Percentiles rank a stretch among this genome's conserved stretches.
These are phyloP conservation scores for Drosophila tsacasi DNA, from an alignment of 1,140 invertebrate species.

Conservation along the genomic window DNA sequence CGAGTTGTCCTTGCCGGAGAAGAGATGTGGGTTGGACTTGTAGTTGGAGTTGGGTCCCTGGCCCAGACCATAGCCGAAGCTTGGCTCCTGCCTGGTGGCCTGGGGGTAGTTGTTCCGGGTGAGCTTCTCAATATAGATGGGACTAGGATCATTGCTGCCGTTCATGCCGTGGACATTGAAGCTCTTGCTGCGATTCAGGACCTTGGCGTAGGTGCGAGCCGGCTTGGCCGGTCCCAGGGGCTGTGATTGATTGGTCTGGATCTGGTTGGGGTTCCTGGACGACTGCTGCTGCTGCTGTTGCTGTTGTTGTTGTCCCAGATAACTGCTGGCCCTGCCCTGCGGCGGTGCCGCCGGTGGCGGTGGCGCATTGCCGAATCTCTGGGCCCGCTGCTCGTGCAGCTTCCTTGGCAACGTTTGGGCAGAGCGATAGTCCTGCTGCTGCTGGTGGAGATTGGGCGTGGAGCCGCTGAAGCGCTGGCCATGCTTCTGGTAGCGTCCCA, in stretches of 20 bases:
- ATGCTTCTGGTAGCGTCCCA: conserved; percentile 92
- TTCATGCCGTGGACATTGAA: conserved; percentile 91
- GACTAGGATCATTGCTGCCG: conserved; percentile 85
- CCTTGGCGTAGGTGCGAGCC: conserved; percentile 89
- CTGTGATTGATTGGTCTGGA: not conserved
- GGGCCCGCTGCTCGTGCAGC: conserved; percentile 86
- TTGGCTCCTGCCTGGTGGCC: not conserved
- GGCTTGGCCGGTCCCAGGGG: conserved; percentile 89
- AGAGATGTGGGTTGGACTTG: conserved; percentile 91
- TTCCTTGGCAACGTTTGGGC: conserved; percentile 93
- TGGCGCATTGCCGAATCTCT: conserved; percentile 27
- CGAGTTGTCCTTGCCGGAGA: conserved; percentile 87
- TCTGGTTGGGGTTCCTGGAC: not conserved
- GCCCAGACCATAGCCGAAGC: conserved; percentile 25
- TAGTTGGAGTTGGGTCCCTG: conserved; percentile 83
- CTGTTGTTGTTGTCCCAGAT: conserved; percentile 83
- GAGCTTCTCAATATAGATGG: conserved; percentile 84
- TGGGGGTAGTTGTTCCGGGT: conserved; percentile 73
- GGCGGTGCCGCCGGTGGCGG: not conserved
- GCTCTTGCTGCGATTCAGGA: conserved; percentile 92
- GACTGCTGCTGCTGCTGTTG: conserved; percentile 19
- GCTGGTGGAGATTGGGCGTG: conserved; percentile 76
- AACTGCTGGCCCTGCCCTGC: conserved; percentile 75
- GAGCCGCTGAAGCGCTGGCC: conserved; percentile 87
- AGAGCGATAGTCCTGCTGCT: conserved; percentile 88